Evolutionary conservation across 2,797 vertebrate genomes (phyloP), one percentile per base, ranked within the genome.

Genomic region (Lacerta agilis): DNA sequence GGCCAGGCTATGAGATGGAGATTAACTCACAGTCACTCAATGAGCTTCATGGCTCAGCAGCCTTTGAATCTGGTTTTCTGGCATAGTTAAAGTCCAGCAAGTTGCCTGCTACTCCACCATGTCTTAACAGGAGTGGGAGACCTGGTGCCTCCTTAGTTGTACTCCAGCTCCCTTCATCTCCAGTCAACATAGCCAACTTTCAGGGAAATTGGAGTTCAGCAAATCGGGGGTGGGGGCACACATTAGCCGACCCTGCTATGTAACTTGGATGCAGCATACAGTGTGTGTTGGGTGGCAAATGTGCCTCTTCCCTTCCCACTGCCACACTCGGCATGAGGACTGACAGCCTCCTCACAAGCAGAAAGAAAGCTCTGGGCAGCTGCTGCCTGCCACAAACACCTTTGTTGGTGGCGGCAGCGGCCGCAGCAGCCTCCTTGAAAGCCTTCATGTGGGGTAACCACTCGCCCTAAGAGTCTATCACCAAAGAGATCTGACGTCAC

Each of bases 401-500:
- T 82, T 87, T 2, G 0, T 82, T 85, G 90, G 88, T 90, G 20
- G 61, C 17, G 4, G 18, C n/a, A n/a, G n/a, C 87, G 3, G 49
- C 49, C 0, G 45, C 45, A 89, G 90, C 87, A 71, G 84, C 82
- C 89, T 87, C 91, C 82, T 76, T 55, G 49, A 88, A 86, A 92
- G 87, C 92, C 69, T 90, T 15, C 66, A 72, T 78, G 85, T 94
- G 80, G 55, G 87, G 79, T 92, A 91, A 85, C 88, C 86, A 90
- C 91, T 93, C 91, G 93, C 92, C 90, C 92, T 92, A 91, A 90
- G 94, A 93, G 91, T 83, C 84, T 90, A 49, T 87, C 90, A 87
- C 92, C 87, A 67, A 91, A 94, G 90, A 89, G 92, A 91, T 92
- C 87, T 91, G 89, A 91, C 87, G 79, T 90, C 88, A 71, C 89